Percentiles rank a stretch among this genome's conserved stretches.
These are phyloP conservation scores for Onthophagus sagittarius DNA, from an alignment of 2,888 invertebrate species.

Conservation along the genomic window DNA sequence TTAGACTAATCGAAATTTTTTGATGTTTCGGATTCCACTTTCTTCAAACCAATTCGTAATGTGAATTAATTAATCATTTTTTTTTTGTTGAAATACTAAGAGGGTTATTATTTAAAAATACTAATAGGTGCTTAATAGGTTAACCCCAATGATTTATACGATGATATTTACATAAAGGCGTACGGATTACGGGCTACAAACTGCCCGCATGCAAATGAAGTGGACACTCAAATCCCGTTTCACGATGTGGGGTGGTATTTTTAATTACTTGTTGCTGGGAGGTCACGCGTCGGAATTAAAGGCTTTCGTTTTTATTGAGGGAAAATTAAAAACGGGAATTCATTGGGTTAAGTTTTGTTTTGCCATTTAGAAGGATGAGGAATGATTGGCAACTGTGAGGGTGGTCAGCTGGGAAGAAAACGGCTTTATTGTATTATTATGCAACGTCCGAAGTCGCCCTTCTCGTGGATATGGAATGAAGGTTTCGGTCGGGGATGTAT, in stretches of 20 bases:
- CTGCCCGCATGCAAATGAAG: background rate
- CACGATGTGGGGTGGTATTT: background rate
- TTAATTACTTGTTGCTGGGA: conserved; percentile 12
- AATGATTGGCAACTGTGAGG: background rate
- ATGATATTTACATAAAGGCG: background rate
- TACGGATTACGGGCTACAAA: background rate
- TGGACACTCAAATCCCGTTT: background rate
- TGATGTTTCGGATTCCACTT: too few relatives aligned
- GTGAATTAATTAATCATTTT: too few relatives aligned
- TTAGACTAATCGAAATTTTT: too few relatives aligned
- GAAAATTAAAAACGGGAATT: conserved; percentile 19
- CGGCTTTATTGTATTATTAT: background rate
- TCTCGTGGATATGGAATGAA: background rate
- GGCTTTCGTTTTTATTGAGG: background rate
- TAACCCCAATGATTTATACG: background rate
- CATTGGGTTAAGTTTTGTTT: conserved; percentile 21
- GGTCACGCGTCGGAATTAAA: background rate
- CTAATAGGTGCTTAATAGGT: background rate
- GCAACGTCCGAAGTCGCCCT: background rate
- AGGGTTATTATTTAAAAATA: background rate
- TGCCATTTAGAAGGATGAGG: background rate
- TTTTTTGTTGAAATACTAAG: too few relatives aligned
- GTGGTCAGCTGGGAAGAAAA: background rate
- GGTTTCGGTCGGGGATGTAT: background rate
- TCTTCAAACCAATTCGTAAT: too few relatives aligned